Percentiles rank a stretch among this genome's conserved stretches.
Conservation (phyloP, 2,888 invertebrate genomes). For the Meloe dianella region DNA sequence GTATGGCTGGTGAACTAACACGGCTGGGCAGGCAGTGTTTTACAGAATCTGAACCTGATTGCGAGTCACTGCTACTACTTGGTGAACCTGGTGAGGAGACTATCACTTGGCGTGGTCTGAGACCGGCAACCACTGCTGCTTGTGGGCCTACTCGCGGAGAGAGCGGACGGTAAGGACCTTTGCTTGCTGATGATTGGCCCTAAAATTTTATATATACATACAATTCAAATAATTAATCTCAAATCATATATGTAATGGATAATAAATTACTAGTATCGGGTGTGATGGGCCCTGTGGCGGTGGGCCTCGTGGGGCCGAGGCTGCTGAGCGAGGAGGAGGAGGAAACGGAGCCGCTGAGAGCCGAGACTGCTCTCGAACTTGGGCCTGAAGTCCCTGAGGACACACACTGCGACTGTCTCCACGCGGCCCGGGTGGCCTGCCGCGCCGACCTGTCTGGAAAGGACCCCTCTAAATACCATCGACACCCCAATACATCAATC, state of each 20-base stretch:
- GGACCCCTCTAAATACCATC: constrained; percentile 61
- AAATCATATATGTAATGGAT: constrained; percentile 1
- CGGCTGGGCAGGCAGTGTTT: constrained; percentile 65
- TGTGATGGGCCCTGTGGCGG: constrained; percentile 71
- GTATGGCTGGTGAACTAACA: constrained; percentile 58
- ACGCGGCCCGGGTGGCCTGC: constrained; percentile 85
- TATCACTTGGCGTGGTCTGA: constrained; percentile 64
- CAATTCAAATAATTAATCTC: constrained; percentile 1
- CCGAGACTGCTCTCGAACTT: constrained; percentile 72
- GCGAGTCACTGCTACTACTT: constrained; percentile 81
- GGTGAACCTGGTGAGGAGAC: constrained; percentile 83
- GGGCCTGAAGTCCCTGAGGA: constrained; percentile 68
- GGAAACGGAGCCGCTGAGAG: constrained; percentile 79
- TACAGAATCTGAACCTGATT: constrained; percentile 79
- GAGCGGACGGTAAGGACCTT: constrained; percentile 74
- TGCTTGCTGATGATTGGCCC: constrained; percentile 77
- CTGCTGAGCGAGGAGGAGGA: constrained; percentile 71
- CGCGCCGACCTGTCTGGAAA: constrained; percentile 89
- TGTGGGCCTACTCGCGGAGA: constrained; percentile 70
- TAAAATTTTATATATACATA: constrained; percentile 46
- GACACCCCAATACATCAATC: constrained; percentile 56
- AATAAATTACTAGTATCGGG: constrained; percentile 69
- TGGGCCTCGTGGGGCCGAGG: constrained; percentile 66
- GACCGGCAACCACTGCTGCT: constrained; percentile 50
- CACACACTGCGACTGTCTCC: constrained; percentile 85